Conservation (phyloP, 2,888 invertebrate species). For the Branchellion lobata region DNA sequence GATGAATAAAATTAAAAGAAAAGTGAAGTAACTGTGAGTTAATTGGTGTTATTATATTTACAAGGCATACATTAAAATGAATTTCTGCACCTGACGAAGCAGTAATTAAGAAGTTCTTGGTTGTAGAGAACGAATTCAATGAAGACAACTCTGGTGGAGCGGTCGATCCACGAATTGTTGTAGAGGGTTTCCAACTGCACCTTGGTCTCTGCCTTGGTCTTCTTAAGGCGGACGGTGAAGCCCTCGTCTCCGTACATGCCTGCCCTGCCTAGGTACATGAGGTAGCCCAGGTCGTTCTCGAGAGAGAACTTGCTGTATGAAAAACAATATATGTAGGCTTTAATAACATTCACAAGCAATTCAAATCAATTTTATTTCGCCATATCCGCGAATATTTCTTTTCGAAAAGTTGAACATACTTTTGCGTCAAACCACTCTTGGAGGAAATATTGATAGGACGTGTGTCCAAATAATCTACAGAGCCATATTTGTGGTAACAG, state of each 20-base stretch:
- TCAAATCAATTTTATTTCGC: not conserved
- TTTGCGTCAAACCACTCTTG: too few species aligned
- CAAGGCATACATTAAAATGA: too few species aligned
- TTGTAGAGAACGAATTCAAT: slow-evolving; percentile 53
- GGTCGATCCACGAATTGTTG: slow-evolving; percentile 50
- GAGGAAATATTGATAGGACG: not conserved
- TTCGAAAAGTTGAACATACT: too few species aligned
- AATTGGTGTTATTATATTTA: too few species aligned
- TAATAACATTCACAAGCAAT: not conserved
- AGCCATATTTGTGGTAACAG: slow-evolving; percentile 18
- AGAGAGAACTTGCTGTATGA: not conserved
- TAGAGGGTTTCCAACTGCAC: slow-evolving; percentile 33
- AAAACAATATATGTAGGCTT: not conserved
- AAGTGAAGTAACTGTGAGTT: too few species aligned
- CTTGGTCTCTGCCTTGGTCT: slow-evolving; percentile 40
- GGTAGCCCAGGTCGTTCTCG: slow-evolving; percentile 19
- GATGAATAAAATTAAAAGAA: too few species aligned
- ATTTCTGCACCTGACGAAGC: slow-evolving; percentile 4
- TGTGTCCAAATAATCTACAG: not conserved
- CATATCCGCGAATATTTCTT: not conserved
- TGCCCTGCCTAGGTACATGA: slow-evolving; percentile 21
- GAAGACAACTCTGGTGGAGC: slow-evolving; percentile 50
- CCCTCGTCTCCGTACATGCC: slow-evolving; percentile 51
- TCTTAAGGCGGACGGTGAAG: slow-evolving; percentile 50
- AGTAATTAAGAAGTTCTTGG: not conserved